Conservation (phyloP, 2,797 vertebrate species). For the Spizella passerina region DNA sequence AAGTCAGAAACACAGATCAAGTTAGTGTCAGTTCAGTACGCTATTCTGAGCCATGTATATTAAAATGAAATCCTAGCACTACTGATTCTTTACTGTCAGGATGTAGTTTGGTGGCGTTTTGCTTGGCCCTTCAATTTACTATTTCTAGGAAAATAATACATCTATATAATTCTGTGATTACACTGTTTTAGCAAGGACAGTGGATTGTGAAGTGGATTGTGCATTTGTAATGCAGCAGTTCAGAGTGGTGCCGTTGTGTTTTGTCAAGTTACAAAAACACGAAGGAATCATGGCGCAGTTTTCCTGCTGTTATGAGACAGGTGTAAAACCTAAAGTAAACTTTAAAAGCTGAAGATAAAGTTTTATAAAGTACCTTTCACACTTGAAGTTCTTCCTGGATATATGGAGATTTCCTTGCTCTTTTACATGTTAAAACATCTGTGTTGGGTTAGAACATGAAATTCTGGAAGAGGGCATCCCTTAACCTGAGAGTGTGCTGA, state of each 20-base stretch:
- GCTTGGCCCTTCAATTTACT: slow-evolving; percentile 21
- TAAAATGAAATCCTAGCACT: slow-evolving; percentile 37
- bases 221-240: background rate
- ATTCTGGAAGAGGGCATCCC: background rate
- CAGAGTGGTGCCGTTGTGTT: background rate
- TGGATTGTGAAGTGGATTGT: background rate
- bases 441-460: slow-evolving; percentile 22
- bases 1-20: slow-evolving; percentile 21
- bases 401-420: background rate
- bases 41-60: background rate
- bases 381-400: background rate
- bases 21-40: slow-evolving; percentile 1
- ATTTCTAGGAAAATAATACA: slow-evolving; percentile 3
- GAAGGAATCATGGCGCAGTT: background rate
- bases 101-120: background rate
- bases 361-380: slow-evolving; percentile 44
- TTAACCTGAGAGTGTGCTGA: background rate
- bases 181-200: background rate
- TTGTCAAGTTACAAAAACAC: background rate
- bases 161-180: slow-evolving; percentile 9
- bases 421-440: slow-evolving; percentile 9
- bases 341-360: slow-evolving; percentile 39
- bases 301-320: slow-evolving; percentile 4
- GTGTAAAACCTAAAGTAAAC: slow-evolving; percentile 51
- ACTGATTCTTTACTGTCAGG: background rate